Percentiles rank a stretch among this genome's conserved stretches.
phyloP scores from a whole-genome alignment of 2,888 invertebrate species.

The Caenorhabditis wallacei region DNA sequence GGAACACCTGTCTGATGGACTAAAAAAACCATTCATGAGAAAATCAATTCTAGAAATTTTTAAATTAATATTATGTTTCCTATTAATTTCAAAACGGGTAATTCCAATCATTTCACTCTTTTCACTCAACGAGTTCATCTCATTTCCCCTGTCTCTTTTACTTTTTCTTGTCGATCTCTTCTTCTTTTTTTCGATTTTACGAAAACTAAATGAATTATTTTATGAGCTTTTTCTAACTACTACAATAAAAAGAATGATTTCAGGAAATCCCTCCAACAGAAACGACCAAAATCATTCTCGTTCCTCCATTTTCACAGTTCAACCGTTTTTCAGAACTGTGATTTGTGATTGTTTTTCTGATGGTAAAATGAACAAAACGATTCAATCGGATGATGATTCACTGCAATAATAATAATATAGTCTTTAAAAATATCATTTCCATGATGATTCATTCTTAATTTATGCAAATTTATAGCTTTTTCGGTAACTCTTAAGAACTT shows the following conservation, averaged over 20 bases:
- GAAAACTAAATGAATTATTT: too few species aligned
- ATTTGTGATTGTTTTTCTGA: slow-evolving; percentile 29
- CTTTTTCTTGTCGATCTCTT: slow-evolving; percentile 29
- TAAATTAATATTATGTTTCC: slow-evolving; percentile 9
- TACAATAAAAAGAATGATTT: not conserved
- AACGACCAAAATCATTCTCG: not conserved
- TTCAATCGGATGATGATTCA: slow-evolving; percentile 41
- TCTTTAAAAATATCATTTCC: slow-evolving; percentile 7
- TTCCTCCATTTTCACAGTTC: slow-evolving; percentile 6
- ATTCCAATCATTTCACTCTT: slow-evolving; percentile 50
- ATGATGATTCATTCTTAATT: slow-evolving; percentile 8
- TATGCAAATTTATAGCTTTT: not conserved
- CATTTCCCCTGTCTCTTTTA: slow-evolving; percentile 14
- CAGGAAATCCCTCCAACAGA: not conserved
- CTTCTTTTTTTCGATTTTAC: not conserved
- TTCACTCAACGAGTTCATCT: slow-evolving; percentile 45
- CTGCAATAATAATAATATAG: not conserved
- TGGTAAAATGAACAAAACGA: slow-evolving; percentile 8
- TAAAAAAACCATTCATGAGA: not conserved
- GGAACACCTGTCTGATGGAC: slow-evolving; percentile 44
- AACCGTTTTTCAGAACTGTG: slow-evolving; percentile 27
- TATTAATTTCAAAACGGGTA: too few species aligned
- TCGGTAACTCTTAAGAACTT: too few species aligned
- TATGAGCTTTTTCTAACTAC: too few species aligned
- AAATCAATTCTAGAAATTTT: slow-evolving; percentile 12